Evolutionary conservation across 2,797 vertebrate species (phyloP), one percentile per base, ranked within the genome.

Genomic region (Mionectes olivaceus): DNA sequence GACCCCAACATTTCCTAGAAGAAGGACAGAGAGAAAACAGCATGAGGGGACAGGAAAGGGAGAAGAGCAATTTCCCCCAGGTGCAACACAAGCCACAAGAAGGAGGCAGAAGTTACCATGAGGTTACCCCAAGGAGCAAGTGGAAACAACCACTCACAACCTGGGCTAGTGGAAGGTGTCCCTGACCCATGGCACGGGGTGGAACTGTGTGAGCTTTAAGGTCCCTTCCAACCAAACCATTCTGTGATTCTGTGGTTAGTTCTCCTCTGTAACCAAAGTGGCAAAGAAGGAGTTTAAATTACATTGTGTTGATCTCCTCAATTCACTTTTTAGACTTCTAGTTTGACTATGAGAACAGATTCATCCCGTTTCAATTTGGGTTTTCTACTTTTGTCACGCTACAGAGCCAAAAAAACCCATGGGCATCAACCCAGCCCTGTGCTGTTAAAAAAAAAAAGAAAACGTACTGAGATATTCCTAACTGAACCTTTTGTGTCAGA

Each of bases 81-180:
- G 41, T 28, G 14, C 17, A n/a, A 5, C 2, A 7, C 3, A 13
- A 2, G 19, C 23, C 55, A 7, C 11, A n/a, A 41, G 13, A 56
- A 37, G 13, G 33, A 39, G 37, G 8, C 9, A n/a, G 25, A 73
- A 43, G n/a, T 50, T 8, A 11, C 37, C 5, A 17, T 0, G 3
- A 70, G 17, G 8, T 55, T 69, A 52, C 37, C 6, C 27, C 9
- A 22, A 65, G 56, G 4, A 30, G 44, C 24, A 25, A 0, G 3
- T 27, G 17, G 56, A 52, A 74, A 33, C 21, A 17, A 61, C 6
- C 32, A 56, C 28, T 41, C 59, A 22, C 21, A 30, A 30, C 28
- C 13, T 43, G 39, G 19, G 4, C 9, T 32, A 11, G 19, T 22
- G 19, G 39, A 43, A 60, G 25, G 11, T 60, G 35, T 60, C 57